Evolutionary conservation across 2,113 vertebrate species (phyloP), one percentile per base, ranked within the genome.

Genomic region (Oncorhynchus tshawytscha): DNA sequence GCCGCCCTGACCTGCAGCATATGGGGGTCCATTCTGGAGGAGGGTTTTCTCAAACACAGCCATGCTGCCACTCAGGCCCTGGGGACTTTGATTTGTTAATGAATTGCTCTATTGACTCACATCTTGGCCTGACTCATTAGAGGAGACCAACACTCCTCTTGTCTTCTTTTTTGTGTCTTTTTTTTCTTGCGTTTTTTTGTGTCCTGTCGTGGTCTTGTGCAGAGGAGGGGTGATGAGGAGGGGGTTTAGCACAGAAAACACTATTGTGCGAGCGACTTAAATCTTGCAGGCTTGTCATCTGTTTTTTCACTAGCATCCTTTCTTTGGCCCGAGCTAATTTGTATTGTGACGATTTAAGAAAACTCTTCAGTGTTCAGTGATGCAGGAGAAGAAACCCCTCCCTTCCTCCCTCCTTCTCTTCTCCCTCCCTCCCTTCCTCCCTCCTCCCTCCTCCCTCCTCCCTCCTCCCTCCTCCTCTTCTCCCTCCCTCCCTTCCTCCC

Each of bases 11-110:
- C 97, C 96, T 93, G 91, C 84, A 93, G 93, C 97, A 99, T 99
- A 99, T 98, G 97, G 96, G 94, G 94, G 90, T 88, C 92, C 92
- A 92, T 94, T 96, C 95, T 94, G 92, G 94, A 95, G 94, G 93
- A 94, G 92, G 93, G 91, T 92, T 96, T 95, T 95, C 93, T 94
- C 93, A 95, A 92, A 95, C 92, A 94, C 90, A 86, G 92, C 95
- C 92, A 93, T 94, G 94, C 93, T 92, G 82, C 91, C 86, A 91
- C 92, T 92, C 91, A 81, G 81, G 91, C 96, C 95, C 92, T 66
- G 88, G 96, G 96, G 96, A 97, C 96, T 96, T 95, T 96, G 95
- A 97, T 96, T 97, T 97, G 96, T 98, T 98, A 98, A 99, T 98
- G 96, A 98, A 99, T 97, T 97, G 96, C 95, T 97, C 96, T 97